Evolutionary conservation across 1,140 invertebrate genomes (phyloP).

Genomic region (Leptonema lineaticorne): DNA sequence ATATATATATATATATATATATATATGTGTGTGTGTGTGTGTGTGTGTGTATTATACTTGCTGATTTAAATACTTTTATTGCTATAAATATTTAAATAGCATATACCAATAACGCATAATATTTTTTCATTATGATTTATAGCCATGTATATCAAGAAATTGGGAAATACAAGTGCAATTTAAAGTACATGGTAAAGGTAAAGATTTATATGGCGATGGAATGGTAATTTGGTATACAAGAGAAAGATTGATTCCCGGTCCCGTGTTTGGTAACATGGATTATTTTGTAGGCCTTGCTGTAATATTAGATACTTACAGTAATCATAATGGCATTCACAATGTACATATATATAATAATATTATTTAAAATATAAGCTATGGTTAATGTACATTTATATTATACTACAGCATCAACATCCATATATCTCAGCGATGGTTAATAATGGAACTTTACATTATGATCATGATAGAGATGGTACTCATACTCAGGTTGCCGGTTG

Average conservation of each 20-base stretch:
- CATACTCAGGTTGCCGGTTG: slow-evolving; percentile 95
- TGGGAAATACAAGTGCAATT: slow-evolving; percentile 98
- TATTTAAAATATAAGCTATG: not conserved
- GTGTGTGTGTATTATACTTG: slow-evolving; percentile 20
- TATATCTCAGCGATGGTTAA: slow-evolving; percentile 99
- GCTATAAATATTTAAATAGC: not conserved
- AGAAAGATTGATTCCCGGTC: slow-evolving; percentile 81
- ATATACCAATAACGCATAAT: too few relatives aligned
- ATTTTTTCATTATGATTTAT: slow-evolving; percentile 44
- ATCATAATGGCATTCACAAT: slow-evolving; percentile 98
- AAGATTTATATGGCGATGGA: slow-evolving; percentile 96
- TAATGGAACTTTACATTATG: slow-evolving; percentile 93
- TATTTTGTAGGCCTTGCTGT: slow-evolving; percentile 90
- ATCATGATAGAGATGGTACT: slow-evolving; percentile 97
- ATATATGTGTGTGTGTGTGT: too few relatives aligned
- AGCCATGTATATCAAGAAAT: slow-evolving; percentile 82
- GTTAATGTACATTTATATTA: slow-evolving; percentile 7
- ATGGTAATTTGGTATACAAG: slow-evolving; percentile 96
- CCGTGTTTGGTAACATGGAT: slow-evolving; percentile 95
- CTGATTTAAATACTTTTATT: not conserved
- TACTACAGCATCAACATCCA: slow-evolving; percentile 89
- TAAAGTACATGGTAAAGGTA: slow-evolving; percentile 93
- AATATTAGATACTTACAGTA: slow-evolving; percentile 98
- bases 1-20: too few relatives aligned
- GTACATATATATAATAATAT: slow-evolving; percentile 59